Conservation (phyloP, 92 coral and sea anemone species). For the Zoanthus sociatus region DNA sequence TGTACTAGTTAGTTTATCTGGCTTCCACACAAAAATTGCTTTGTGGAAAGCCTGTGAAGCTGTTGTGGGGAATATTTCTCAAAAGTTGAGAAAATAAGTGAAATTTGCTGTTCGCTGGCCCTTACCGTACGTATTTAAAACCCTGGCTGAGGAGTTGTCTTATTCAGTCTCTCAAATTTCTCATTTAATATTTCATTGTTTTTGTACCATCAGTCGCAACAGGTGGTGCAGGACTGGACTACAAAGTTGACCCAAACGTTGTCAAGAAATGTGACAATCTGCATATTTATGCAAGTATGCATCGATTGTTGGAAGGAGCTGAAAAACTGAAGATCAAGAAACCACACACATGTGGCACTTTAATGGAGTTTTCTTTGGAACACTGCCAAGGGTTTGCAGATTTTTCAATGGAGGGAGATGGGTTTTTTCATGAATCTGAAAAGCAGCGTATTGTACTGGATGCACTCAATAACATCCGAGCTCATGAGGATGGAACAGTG, state of each 20-base stretch:
- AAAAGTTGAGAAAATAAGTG: too few relatives aligned
- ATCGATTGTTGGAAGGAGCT: slow-evolving; percentile 87
- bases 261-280: slow-evolving; percentile 91
- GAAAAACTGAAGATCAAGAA: slow-evolving; percentile 84
- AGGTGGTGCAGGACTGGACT: slow-evolving; percentile 92
- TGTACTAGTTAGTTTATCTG: too few relatives aligned
- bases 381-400: slow-evolving; percentile 74
- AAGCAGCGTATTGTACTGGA: slow-evolving; percentile 70
- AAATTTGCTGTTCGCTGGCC: too few relatives aligned
- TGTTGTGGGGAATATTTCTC: too few relatives aligned
- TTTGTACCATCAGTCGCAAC: slow-evolving; percentile 59
- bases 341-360: slow-evolving; percentile 78
- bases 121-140: too few relatives aligned
- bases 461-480: slow-evolving; percentile 78
- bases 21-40: too few relatives aligned
- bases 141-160: too few relatives aligned
- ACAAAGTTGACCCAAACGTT: slow-evolving; percentile 70
- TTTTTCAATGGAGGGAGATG: slow-evolving; percentile 73
- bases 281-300: slow-evolving; percentile 81
- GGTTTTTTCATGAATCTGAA: slow-evolving; percentile 80
- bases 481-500: slow-evolving; percentile 73
- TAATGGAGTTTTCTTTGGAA: slow-evolving; percentile 82
- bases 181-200: too few relatives aligned
- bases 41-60: too few relatives aligned
- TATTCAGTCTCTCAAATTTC: too few relatives aligned